A percentile compares a stretch with the other conserved stretches of the same genome.
These are phyloP conservation scores for Salvelinus sp. DNA, from an alignment of 2,113 vertebrate genomes.

Conservation along the genomic window DNA sequence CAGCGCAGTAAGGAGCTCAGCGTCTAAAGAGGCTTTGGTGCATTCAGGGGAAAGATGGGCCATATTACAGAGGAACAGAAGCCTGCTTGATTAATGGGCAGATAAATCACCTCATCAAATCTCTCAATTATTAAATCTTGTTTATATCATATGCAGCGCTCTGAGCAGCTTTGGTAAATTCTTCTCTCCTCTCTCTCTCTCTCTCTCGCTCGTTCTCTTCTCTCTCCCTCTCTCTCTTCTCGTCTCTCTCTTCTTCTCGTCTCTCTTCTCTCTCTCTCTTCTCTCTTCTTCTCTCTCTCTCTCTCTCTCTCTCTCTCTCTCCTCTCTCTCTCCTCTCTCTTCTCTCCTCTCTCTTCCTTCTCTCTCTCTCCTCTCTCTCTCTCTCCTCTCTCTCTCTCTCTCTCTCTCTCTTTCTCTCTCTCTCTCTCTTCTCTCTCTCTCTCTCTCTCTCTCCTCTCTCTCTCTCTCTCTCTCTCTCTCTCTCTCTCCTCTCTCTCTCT, in stretches of 20 bases:
- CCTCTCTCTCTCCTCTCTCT: constrained; percentile 10
- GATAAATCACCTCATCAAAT: constrained; percentile 99
- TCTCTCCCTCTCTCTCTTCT: neutral
- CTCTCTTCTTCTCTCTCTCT: constrained; percentile 40
- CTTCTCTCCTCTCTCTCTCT: constrained; percentile 24
- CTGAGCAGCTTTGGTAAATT: constrained; percentile 91
- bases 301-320: constrained; percentile 42
- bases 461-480: constrained; percentile 57
- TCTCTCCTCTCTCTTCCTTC: constrained; percentile 6
- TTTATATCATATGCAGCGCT: too few species aligned
- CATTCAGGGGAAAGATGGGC: constrained; percentile 78
- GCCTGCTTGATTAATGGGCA: constrained; percentile 95
- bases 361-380: constrained; percentile 1
- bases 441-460: constrained; percentile 5
- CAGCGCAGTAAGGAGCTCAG: constrained; percentile 89
- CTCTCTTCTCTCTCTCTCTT: constrained; percentile 58
- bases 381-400: neutral
- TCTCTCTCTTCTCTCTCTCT: constrained; percentile 55
- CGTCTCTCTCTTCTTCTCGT: constrained; percentile 2
- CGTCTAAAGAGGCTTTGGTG: constrained; percentile 93
- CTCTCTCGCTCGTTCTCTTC: neutral
- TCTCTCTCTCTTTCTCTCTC: neutral
- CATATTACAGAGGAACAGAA: constrained; percentile 91
- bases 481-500: neutral
- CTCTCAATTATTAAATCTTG: constrained; percentile 99